Evolutionary conservation across 2,888 invertebrate genomes (phyloP), one percentile per base, ranked within the genome.

Genomic region (Acleris sparsana): DNA sequence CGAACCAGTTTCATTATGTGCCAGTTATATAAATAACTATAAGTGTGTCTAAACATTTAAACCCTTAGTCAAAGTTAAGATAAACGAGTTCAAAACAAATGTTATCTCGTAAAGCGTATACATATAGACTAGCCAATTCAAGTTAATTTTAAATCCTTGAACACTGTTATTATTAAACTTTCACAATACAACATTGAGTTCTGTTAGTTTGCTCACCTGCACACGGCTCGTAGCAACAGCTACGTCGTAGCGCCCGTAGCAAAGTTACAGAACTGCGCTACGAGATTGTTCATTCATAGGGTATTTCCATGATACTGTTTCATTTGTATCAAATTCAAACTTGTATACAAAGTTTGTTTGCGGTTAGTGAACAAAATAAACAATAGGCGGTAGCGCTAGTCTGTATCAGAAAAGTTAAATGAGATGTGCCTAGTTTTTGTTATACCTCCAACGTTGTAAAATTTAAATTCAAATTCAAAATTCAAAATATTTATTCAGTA

Each of bases 291-390:
- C 53, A 55, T 43, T 55, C 43, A 43, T 55, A 22, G 20, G 3
- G 16, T 33, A 17, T 29, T 17, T 25, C 55, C 55, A 43, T 43
- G 55, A 55, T 55, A 55, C 55, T 33, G 55, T 55, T 55, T 43
- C 39, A 55, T 55, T 55, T 55, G 55, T 43, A 43, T 55, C 55
- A n/a, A 16, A 13, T 55, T 22, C 55, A 55, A 55, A 55, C 55
- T 55, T 43, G 55, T 20, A 1, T 17, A 46, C 46, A 46, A n/a
- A 46, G 1, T 46, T 46, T 7, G 46, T 55, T 43, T 43, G 55
- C 43, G 55, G 55, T 39, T 43, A 39, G 43, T 7, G 20, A 55
- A 55, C 20, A 20, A 43, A n/a, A 55, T 55, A 55, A 55, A 55
- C 55, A 55, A 55, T 55, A 55, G 43, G 22, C 20, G 43, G 55